Conservation (phyloP, 2,888 invertebrate genomes). For the Drepanosiphum platanoidis region DNA sequence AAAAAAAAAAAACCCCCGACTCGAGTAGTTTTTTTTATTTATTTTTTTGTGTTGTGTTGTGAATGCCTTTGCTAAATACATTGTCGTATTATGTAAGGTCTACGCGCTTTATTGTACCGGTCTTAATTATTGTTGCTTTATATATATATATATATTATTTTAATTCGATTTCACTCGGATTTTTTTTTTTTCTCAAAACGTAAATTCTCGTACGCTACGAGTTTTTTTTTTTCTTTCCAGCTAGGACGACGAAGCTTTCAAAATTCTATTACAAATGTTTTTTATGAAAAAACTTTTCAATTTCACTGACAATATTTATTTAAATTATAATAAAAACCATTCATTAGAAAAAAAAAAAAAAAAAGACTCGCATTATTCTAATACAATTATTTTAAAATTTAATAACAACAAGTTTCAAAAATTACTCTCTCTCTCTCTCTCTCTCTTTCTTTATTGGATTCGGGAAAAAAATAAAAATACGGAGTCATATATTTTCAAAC, state of each 20-base stretch:
- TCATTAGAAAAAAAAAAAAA: too few relatives aligned
- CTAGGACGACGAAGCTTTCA: neutral
- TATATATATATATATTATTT: neutral
- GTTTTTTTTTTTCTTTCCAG: neutral
- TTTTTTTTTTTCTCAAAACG: neutral
- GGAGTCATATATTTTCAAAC: neutral
- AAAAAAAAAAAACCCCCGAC: neutral
- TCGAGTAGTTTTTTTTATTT: conserved; percentile 10
- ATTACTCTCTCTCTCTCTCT: too few relatives aligned
- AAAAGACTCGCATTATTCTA: conserved; percentile 16
- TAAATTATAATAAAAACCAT: conserved; percentile 30
- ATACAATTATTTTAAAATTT: conserved; percentile 27
- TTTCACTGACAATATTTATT: conserved; percentile 38
- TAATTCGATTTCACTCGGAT: conserved; percentile 12
- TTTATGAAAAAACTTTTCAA: conserved; percentile 40
- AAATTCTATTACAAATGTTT: conserved; percentile 36
- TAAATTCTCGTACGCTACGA: neutral
- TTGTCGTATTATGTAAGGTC: neutral
- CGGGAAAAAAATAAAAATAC: neutral
- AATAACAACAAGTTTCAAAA: conserved; percentile 14
- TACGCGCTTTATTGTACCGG: neutral
- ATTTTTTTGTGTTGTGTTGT: neutral
- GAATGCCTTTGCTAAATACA: neutral
- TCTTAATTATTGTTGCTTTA: conserved; percentile 24
- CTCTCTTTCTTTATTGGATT: too few relatives aligned